Base-by-base conservation (phyloP, 92 coral and sea anemone genomes). In the Bergia puertoricense region DNA sequence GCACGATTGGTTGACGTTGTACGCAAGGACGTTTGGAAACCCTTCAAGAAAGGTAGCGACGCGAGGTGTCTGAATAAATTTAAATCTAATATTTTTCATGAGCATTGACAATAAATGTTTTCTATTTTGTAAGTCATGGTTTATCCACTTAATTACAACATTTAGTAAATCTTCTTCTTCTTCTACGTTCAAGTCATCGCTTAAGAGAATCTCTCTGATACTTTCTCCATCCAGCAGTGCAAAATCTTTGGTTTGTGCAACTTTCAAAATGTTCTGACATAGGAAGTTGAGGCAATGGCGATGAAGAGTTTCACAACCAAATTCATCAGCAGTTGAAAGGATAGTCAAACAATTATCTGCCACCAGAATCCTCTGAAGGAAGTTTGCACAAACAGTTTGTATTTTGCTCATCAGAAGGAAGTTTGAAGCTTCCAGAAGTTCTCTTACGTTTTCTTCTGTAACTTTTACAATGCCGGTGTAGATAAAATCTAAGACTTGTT, bases 391-490 rank as follows among this genome's bases (percentile, higher is more conserved):
- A 44, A 91, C 91, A 4, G 89, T 83, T 81, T 92, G 92, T 0
- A 94, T 92, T 68, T 91, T 89, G 51, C 81, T 86, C 22, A 96
- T 71, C 41, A 95, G 88, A 76, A 96, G 92, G 80, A 91, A 91
- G 82, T 86, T 95, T 15, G 99, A 96, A 3, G 95, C 95, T 80
- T 92, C 92, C 23, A 96, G 91, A 80, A 96, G 89, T 20, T 92
- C 93, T 37, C 92, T 56, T 0, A 95, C 96, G 54, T 94, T 93
- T 40, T 92, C 92, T 80, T 90, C 75, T 50, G 93, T 84, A 48
- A 96, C 89, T 51, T 82, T 77, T 65, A 95, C 76, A 45, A 86
- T 81, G 38, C 98, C 98, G 13, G 97, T 96, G 96, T 96, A 96
- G 69, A 96, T 91, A 80, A 86, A 96, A 38, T 96, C 96, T 22